Evolutionary conservation across 2,888 invertebrate genomes (phyloP), one percentile per base, ranked within the genome.

Genomic region (Syrphus vitripennis): DNA sequence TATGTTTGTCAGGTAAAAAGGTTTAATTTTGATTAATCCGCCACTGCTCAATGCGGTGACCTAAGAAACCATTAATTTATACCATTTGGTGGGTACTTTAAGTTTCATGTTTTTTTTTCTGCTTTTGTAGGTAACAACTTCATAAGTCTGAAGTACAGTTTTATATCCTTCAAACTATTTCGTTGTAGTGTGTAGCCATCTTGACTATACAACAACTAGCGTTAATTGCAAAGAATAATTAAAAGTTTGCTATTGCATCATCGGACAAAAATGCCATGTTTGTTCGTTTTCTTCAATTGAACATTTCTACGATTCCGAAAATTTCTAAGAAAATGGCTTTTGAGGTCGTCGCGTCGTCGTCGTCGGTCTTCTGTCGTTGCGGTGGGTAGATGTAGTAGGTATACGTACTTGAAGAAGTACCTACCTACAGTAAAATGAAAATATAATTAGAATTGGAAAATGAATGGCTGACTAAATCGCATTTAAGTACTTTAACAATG

Each of bases 211-310:
- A 16, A 6, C 12, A 4, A 12, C 26, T 7, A 21, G 26, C 10
- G 26, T 12, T 63, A 63, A 42, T 63, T 42, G 45, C 45, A 45
- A n/a, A 7, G 24, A 24, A 42, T 65, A 65, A 45, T 45, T 65
- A 65, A 65, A 65, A 65, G 19, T 65, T 45, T 65, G 12, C 29
- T 4, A 59, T 59, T 16, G n/a, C 42, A 45, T 59, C 59, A 34
- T 21, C n/a, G 5, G 9, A 16, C 3, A 21, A 21, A 42, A 42
- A 7, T 40, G 40, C 24, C n/a, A 26, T 24, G 14, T 61, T 61
- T 16, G 37, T n/a, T 16, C 9, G 4, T 21, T 14, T 59, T 14
- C 1, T 57, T 57, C 19, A 34, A 59, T 34, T 19, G 7, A 19
- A 31, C 55, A 31, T 31, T 57, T 26, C 24, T 40, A 40, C 40